Conservation (phyloP, 1,140 invertebrate species). For the Teleogryllus occipitalis region DNA sequence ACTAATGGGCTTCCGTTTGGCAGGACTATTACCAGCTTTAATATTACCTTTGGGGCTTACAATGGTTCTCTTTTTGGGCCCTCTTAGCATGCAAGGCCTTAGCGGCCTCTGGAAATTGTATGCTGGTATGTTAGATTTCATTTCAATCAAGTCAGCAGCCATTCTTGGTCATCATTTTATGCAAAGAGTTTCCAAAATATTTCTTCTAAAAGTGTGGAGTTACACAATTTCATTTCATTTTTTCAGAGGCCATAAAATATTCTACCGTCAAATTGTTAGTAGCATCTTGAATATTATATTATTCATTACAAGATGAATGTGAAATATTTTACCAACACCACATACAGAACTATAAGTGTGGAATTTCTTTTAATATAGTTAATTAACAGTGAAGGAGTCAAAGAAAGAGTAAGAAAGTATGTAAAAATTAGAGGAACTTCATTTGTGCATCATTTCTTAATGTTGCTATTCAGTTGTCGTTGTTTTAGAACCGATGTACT, state of each 20-base stretch:
- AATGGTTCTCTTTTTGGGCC: conserved; percentile 75
- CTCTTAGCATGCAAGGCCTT: conserved; percentile 60
- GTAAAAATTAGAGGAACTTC: not conserved
- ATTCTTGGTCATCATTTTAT: conserved; percentile 26
- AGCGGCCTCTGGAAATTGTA: conserved; percentile 61
- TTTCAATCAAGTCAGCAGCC: not conserved
- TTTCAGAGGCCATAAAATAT: not conserved
- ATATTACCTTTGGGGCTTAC: conserved; percentile 72
- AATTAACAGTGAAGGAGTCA: not conserved
- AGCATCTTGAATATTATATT: not conserved
- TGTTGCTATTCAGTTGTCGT: not conserved
- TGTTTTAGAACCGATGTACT: conserved; percentile 60
- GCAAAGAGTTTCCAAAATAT: not conserved
- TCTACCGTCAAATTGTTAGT: not conserved
- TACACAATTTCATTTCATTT: not conserved
- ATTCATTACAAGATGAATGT: not conserved
- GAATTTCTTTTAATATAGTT: not conserved
- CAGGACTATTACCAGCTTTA: conserved; percentile 63
- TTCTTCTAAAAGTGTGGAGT: not conserved
- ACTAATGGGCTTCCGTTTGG: conserved; percentile 64
- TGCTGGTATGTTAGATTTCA: conserved; percentile 43
- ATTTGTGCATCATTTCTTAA: not conserved
- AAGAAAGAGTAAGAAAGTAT: not conserved
- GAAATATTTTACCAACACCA: not conserved
- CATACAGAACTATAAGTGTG: not conserved